Percentiles rank a stretch among this genome's conserved stretches.
phyloP scores from a whole-genome alignment of 1,140 invertebrate genomes.

The Heliconius himera region DNA sequence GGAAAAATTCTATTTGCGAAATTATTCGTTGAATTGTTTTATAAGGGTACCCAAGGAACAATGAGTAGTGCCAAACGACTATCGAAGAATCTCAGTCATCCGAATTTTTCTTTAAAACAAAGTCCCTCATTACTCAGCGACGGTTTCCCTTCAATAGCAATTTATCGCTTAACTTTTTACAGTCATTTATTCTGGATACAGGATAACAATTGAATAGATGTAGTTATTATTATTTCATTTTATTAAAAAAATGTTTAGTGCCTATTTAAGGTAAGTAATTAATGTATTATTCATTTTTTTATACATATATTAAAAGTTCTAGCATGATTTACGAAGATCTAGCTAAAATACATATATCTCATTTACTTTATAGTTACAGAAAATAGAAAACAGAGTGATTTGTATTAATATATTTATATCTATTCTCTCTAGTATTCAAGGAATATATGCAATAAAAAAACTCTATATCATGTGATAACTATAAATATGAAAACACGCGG shows the following conservation, averaged over 20 bases:
- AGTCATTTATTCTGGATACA: slow-evolving; percentile 50
- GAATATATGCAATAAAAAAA: too few relatives aligned
- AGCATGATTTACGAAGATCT: too few relatives aligned
- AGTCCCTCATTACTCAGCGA: slow-evolving; percentile 56
- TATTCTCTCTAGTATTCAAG: too few relatives aligned
- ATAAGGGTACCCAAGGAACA: slow-evolving; percentile 41
- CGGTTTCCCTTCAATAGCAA: slow-evolving; percentile 61
- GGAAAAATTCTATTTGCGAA: slow-evolving; percentile 27
- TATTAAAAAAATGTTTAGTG: not conserved
- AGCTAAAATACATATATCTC: too few relatives aligned
- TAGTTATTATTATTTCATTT: not conserved
- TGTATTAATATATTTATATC: too few relatives aligned
- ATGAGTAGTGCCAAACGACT: slow-evolving; percentile 39
- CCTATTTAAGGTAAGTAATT: not conserved
- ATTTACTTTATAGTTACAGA: too few relatives aligned
- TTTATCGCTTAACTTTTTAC: slow-evolving; percentile 67
- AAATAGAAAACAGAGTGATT: too few relatives aligned
- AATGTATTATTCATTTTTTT: too few relatives aligned
- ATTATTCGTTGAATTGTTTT: slow-evolving; percentile 39
- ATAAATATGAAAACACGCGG: too few relatives aligned
- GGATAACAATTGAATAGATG: slow-evolving; percentile 35
- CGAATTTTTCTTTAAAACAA: slow-evolving; percentile 62
- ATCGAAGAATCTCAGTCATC: slow-evolving; percentile 48
- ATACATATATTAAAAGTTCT: too few relatives aligned
- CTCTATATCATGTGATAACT: too few relatives aligned